These are phyloP conservation scores for Ernsta delagoae DNA, from an alignment of 2,888 invertebrate genomes.

Conservation along the genomic window DNA sequence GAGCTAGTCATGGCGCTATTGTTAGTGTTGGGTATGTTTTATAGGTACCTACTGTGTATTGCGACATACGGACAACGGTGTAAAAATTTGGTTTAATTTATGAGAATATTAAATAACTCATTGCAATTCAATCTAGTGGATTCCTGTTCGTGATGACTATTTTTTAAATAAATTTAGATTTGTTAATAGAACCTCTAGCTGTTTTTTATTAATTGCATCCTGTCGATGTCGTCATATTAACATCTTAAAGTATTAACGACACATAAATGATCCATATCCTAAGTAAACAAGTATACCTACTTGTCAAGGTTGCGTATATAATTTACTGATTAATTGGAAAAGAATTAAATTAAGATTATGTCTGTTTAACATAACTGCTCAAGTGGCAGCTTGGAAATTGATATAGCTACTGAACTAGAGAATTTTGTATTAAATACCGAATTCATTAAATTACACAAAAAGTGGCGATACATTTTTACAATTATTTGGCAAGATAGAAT, in stretches of 20 bases:
- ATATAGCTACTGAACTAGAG: too few species aligned
- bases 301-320: conserved; percentile 26
- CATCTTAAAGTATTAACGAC: conserved; percentile 18
- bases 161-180: conserved; percentile 20
- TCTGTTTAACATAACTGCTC: neutral
- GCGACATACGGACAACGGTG: neutral
- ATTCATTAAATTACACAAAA: too few species aligned
- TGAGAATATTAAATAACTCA: conserved; percentile 3
- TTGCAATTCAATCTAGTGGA: conserved; percentile 15
- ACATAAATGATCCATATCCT: conserved; percentile 35
- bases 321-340: conserved; percentile 6
- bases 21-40: too few species aligned
- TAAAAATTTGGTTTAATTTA: conserved; percentile 39
- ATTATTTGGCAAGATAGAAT: too few species aligned
- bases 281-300: conserved; percentile 12
- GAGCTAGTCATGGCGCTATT: too few species aligned
- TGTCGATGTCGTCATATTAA: conserved; percentile 24
- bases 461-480: too few species aligned
- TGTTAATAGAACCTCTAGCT: conserved; percentile 11
- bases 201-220: conserved; percentile 33
- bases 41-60: neutral
- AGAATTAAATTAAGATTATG: conserved; percentile 13
- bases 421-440: too few species aligned
- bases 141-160: conserved; percentile 19
- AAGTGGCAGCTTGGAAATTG: neutral